A percentile compares a stretch with the other conserved stretches of the same genome.
These are phyloP conservation scores for Nerophis lumbriciformis DNA, from an alignment of 2,113 vertebrate genomes.

Conservation along the genomic window DNA sequence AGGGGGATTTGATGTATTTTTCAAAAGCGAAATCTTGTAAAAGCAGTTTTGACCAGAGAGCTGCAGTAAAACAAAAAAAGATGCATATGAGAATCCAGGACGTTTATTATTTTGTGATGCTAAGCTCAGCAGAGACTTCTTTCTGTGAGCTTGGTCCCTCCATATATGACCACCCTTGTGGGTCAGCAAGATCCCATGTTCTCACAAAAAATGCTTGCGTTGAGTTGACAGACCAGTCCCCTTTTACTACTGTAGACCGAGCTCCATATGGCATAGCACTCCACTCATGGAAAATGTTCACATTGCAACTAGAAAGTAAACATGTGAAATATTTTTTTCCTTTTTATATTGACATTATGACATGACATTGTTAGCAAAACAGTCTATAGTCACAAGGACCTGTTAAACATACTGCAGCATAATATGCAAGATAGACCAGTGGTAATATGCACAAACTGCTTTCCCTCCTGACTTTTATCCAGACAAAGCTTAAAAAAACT, in stretches of 20 bases:
- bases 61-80: constrained; percentile 4
- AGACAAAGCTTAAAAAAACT: too few species aligned
- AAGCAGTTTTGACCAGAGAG: constrained; percentile 14
- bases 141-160: background rate
- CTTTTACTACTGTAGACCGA: constrained; percentile 47
- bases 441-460: background rate
- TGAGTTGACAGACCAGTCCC: constrained; percentile 49
- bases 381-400: background rate
- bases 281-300: background rate
- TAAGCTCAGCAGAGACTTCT: background rate
- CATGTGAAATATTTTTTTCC: too few species aligned
- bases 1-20: background rate
- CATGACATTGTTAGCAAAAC: background rate
- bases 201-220: constrained; percentile 42
- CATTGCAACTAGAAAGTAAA: background rate
- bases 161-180: constrained; percentile 32
- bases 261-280: background rate
- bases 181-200: constrained; percentile 55
- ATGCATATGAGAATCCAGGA: constrained; percentile 9
- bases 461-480: too few species aligned
- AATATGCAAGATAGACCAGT: background rate
- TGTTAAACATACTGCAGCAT: background rate
- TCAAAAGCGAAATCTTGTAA: background rate
- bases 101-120: constrained; percentile 14
- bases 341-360: background rate